phyloP scores from a whole-genome alignment of 2,888 invertebrate genomes.

The Spisula subtruncata region DNA sequence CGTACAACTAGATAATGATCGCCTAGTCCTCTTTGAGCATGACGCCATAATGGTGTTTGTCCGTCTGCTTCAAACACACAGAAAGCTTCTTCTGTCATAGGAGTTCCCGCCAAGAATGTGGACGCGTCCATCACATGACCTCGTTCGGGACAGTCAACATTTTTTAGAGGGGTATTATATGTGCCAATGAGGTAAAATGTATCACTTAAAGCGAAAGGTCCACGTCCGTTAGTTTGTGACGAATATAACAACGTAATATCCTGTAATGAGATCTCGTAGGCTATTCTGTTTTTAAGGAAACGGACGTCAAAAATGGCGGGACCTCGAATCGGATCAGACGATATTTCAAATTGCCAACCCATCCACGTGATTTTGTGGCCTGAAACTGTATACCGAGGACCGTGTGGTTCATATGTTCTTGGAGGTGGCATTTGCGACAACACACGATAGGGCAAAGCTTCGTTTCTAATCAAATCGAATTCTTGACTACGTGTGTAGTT shows the following conservation, averaged over 20 bases:
- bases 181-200: slow-evolving; percentile 66
- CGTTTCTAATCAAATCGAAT: slow-evolving; percentile 40
- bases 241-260: slow-evolving; percentile 74
- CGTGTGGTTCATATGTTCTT: slow-evolving; percentile 69
- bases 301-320: slow-evolving; percentile 66
- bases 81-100: slow-evolving; percentile 38
- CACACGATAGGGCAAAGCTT: slow-evolving; percentile 50
- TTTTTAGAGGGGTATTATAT: slow-evolving; percentile 45
- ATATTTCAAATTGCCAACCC: slow-evolving; percentile 76
- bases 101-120: slow-evolving; percentile 33
- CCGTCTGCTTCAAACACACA: slow-evolving; percentile 77
- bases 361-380: slow-evolving; percentile 73
- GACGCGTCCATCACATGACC: slow-evolving; percentile 66
- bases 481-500: slow-evolving; percentile 40
- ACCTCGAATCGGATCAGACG: slow-evolving; percentile 66
- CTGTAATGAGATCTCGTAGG: slow-evolving; percentile 77
- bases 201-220: slow-evolving; percentile 64
- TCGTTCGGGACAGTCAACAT: slow-evolving; percentile 76
- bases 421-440: slow-evolving; percentile 71
- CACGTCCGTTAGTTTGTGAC: slow-evolving; percentile 66
- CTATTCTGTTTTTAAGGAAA: slow-evolving; percentile 73
- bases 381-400: slow-evolving; percentile 72
- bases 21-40: slow-evolving; percentile 60
- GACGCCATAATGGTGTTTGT: slow-evolving; percentile 72
- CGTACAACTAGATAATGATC: slow-evolving; percentile 68